phyloP scores from a whole-genome alignment of 2,797 vertebrate species.

The Eleutherodactylus coqui region DNA sequence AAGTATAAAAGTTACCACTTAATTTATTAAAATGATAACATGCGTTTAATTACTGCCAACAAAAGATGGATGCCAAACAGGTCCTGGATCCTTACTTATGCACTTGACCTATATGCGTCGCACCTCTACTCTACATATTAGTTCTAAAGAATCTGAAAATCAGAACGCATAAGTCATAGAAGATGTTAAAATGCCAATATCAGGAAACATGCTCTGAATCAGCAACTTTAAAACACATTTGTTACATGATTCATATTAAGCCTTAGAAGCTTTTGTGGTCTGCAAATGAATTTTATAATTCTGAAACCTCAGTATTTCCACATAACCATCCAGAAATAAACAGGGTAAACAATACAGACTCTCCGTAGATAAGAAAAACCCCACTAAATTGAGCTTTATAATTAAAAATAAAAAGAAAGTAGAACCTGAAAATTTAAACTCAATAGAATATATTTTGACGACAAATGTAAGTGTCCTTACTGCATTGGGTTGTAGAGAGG shows the following conservation, averaged over 20 bases:
- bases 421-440: background rate
- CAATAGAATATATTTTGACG: background rate
- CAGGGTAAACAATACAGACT: background rate
- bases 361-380: background rate
- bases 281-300: background rate
- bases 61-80: too few species aligned
- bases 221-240: background rate
- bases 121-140: background rate
- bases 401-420: background rate
- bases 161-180: background rate
- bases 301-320: conserved; percentile 14
- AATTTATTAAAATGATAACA: too few species aligned
- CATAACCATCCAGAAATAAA: conserved; percentile 14
- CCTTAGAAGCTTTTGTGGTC: background rate
- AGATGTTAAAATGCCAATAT: background rate
- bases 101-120: too few species aligned
- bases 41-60: too few species aligned
- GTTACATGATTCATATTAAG: background rate
- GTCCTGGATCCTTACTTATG: too few species aligned
- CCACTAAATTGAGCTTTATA: background rate
- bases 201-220: background rate
- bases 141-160: background rate
- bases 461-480: background rate
- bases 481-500: background rate
- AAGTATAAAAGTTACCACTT: too few species aligned